Evolutionary conservation across 1,140 invertebrate genomes (phyloP), one percentile per base, ranked within the genome.

Genomic region (Rhynchophorus ferrugineus): DNA sequence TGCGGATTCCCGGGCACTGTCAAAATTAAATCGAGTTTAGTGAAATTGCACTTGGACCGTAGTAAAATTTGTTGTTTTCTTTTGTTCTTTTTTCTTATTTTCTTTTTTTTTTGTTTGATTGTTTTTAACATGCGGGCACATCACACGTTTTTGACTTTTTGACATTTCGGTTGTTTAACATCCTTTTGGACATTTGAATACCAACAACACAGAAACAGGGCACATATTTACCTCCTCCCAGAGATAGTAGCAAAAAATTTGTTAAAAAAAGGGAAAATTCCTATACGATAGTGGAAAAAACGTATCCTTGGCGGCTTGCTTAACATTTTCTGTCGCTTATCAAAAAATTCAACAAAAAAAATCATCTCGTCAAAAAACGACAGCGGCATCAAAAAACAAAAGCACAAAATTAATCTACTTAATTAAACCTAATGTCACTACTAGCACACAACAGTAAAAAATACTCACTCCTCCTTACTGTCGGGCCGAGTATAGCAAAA

Each of bases 1-100:
- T 89, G 84, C 36, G 95, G 95, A 73, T 95, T 87, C 56, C 93
- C 93, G 55, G 95, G 95, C 75, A 98, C 95, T 98, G 81, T 72
- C 78, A 76, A 55, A 56, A 34, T 44, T 54, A 20, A 47, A 46
- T 36, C 41, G 19, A 22, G 9, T 47, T 47, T 47, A 9, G 49
- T 19, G 18, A 22, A 50, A 9, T 45, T 11, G 21, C 21, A 33
- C 24, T 42, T 13, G 3, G 6, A 22, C 2, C 35, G 14, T 35
- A 8, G 20, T 21, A 2, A 13, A n/a, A n/a, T n/a, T n/a, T n/a
- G n/a, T n/a, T n/a, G n/a, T n/a, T n/a, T n/a, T n/a, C n/a, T n/a
- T n/a, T n/a, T n/a, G n/a, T n/a, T n/a, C n/a, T n/a, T n/a, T n/a
- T n/a, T n/a, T n/a, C n/a, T n/a, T 45, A 33, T 24, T 49, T 1